Conservation (phyloP, 2,888 invertebrate species). For the Cheilosia urbana region DNA sequence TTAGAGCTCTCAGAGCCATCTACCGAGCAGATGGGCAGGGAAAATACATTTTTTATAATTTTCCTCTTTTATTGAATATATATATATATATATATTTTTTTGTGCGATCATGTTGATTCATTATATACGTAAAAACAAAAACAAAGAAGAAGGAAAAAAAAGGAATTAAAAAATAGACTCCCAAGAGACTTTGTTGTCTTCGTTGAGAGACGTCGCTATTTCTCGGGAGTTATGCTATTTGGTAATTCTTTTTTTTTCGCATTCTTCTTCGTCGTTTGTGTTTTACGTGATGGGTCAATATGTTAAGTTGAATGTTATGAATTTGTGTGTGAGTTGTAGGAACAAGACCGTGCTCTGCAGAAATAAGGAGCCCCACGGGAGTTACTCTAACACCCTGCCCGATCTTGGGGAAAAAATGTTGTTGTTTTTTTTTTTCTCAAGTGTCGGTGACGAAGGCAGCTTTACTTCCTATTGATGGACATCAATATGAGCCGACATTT, state of each 20-base stretch:
- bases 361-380: conserved; percentile 47
- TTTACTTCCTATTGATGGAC: not conserved
- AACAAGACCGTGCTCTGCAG: conserved; percentile 83
- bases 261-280: conserved; percentile 19
- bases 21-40: conserved; percentile 26
- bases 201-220: no score
- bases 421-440: conserved; percentile 18
- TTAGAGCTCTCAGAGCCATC: conserved; percentile 46
- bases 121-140: no score
- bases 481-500: conserved; percentile 84
- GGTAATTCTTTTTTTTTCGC: conserved; percentile 61
- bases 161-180: no score
- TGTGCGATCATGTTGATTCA: no score
- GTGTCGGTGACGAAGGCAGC: conserved; percentile 16
- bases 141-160: no score
- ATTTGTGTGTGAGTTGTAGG: conserved; percentile 78
- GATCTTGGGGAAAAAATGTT: conserved; percentile 4
- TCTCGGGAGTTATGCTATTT: conserved; percentile 40
- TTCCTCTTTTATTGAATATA: not conserved
- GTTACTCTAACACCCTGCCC: conserved; percentile 12
- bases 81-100: no score
- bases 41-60: conserved; percentile 11
- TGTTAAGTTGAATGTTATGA: conserved; percentile 55
- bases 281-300: conserved; percentile 65
- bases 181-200: no score